Base-by-base conservation (phyloP, 2,888 invertebrate species). In the Oscheius myriophilus region DNA sequence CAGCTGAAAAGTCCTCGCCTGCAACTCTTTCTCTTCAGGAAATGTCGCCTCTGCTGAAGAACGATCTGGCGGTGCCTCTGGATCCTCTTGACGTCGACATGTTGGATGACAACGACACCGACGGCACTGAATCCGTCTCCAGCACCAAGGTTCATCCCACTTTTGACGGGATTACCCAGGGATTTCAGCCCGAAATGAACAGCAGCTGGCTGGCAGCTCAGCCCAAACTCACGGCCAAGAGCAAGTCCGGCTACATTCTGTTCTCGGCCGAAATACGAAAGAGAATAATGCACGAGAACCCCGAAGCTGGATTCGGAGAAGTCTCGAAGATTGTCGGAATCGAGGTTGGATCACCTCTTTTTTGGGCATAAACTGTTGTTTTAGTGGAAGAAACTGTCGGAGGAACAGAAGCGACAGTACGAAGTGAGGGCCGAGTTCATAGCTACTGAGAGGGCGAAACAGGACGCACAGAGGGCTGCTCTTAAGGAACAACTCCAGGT, bases 231-330 rank as follows among this genome's bases (percentile, higher is more conserved):
- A 70, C 83, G 42, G 76, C 83, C 46, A 86, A 87, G 57, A 84
- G 84, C 64, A 87, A 87, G 66, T 96, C 96, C 71, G 97, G 97
- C 11, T 98, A 98, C 89, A 97, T 98, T 81, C 90, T 98, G 71
- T 98, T 96, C 89, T 96, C 97, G 51, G 93, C 96, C 86, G 97
- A 98, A 89, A 92, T 95, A 57, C 91, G 98, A 66, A 94, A 95
- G 87, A 91, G 92, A 64, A 93, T 97, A 76, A 92, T 94, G 75
- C 92, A 93, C 81, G 94, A 92, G 87, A 95, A 97, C 89, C 97
- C 97, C 0, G 95, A 94, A 71, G 92, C 93, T 66, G 92, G 92
- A 4, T 98, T 98, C 88, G 97, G 97, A 85, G 91, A 93, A 89
- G 91, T 91, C 82, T 91, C 91, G 87, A 90, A 91, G 83, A 90